A percentile compares a stretch with the other conserved stretches of the same genome.
Evolutionary conservation across 2,888 invertebrate species (phyloP).

Genomic region (Pollenia angustigena): DNA sequence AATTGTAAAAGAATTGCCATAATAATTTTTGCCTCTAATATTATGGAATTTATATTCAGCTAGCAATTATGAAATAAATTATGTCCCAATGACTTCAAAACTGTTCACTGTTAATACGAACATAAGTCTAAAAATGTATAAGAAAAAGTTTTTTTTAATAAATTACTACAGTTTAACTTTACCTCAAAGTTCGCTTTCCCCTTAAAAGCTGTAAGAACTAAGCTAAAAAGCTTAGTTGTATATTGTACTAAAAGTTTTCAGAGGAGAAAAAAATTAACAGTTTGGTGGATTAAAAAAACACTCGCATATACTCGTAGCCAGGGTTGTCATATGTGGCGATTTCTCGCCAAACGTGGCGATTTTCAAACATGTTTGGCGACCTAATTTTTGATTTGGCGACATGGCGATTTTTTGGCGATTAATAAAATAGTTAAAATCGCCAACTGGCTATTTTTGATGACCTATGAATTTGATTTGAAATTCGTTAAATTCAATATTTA

Average conservation of each 20-base stretch:
- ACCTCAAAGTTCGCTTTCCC: neutral
- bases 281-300: slow-evolving; percentile 1
- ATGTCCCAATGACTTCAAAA: neutral
- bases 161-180: neutral
- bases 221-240: neutral
- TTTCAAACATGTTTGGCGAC: too few relatives aligned
- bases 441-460: too few relatives aligned
- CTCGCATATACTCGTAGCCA: too few relatives aligned
- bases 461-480: too few relatives aligned
- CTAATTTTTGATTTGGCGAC: too few relatives aligned
- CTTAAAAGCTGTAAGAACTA: slow-evolving; percentile 3
- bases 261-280: slow-evolving; percentile 10
- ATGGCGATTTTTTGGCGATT: too few relatives aligned
- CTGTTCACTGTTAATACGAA: neutral
- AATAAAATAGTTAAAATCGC: too few relatives aligned
- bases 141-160: neutral
- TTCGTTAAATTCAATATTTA: too few relatives aligned
- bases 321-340: too few relatives aligned
- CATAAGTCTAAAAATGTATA: neutral
- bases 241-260: neutral
- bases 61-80: neutral
- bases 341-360: too few relatives aligned
- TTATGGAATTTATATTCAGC: slow-evolving; percentile 45
- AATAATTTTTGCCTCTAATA: neutral
- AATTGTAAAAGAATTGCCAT: slow-evolving; percentile 42